Conservation (phyloP, 2,888 invertebrate species). For the Epistrophella euchroma region DNA sequence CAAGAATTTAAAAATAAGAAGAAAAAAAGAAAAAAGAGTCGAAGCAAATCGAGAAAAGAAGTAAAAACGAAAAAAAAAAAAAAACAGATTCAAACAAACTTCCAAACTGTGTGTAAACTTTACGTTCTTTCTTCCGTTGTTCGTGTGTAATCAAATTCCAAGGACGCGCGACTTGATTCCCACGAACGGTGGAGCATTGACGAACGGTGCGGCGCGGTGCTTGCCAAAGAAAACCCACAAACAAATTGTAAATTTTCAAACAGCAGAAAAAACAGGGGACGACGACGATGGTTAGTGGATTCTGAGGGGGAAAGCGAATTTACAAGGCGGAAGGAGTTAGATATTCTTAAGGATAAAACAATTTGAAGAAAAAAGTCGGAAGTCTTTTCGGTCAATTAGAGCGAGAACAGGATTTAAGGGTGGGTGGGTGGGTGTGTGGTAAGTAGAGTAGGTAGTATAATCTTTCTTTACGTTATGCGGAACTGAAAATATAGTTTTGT, state of each 20-base stretch:
- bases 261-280: background rate
- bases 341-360: constrained; percentile 14
- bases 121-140: constrained; percentile 56
- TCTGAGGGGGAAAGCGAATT: background rate
- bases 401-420: constrained; percentile 28
- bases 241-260: constrained; percentile 61
- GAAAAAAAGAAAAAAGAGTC: constrained; percentile 5
- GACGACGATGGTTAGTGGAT: background rate
- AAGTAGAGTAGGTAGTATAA: constrained; percentile 14
- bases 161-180: constrained; percentile 70
- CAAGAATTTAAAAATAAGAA: constrained; percentile 21
- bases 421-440: background rate
- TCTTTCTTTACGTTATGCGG: constrained; percentile 30
- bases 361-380: constrained; percentile 47
- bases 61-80: constrained; percentile 9
- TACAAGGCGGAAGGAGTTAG: constrained; percentile 29
- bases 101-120: constrained; percentile 67
- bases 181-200: background rate
- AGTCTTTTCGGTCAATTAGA: constrained; percentile 75
- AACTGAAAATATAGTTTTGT: constrained; percentile 46
- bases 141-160: constrained; percentile 71
- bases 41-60: background rate
- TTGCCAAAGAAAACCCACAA: constrained; percentile 50
- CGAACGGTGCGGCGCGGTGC: constrained; percentile 17
- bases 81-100: constrained; percentile 38